Evolutionary conservation across 2,888 invertebrate genomes (phyloP).

Genomic region (Agrochola macilenta): DNA sequence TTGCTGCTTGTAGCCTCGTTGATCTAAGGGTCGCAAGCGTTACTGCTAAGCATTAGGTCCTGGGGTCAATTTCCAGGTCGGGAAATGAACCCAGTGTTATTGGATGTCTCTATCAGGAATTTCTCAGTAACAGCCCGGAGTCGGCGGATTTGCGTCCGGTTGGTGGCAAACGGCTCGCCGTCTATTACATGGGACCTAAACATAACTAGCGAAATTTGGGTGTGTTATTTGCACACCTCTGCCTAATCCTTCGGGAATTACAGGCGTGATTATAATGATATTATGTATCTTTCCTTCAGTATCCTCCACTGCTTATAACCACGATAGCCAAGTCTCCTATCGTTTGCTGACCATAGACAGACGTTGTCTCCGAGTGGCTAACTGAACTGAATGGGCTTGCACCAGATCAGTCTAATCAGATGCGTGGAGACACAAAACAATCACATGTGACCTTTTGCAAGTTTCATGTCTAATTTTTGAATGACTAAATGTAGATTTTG

Average conservation of each 20-base stretch:
- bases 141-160: neutral
- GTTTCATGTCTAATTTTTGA: neutral
- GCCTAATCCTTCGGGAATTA: neutral
- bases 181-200: neutral
- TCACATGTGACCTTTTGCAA: neutral
- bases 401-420: neutral
- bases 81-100: neutral
- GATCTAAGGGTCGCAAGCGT: neutral
- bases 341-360: neutral
- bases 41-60: neutral
- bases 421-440: neutral
- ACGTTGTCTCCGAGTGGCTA: neutral
- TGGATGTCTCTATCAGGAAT: neutral
- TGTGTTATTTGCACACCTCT: too few relatives aligned
- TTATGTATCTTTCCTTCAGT: neutral
- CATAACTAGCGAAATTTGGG: too few relatives aligned
- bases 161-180: too few relatives aligned
- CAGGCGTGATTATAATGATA: neutral
- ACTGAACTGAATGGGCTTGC: neutral
- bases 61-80: neutral
- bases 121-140: too few relatives aligned
- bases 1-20: too few relatives aligned
- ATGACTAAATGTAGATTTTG: too few relatives aligned
- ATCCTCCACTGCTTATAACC: neutral
- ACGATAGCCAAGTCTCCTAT: neutral